A percentile compares a stretch with the other conserved stretches of the same genome.
phyloP scores from a whole-genome alignment of 2,888 invertebrate genomes.

The Athalia circularis region DNA sequence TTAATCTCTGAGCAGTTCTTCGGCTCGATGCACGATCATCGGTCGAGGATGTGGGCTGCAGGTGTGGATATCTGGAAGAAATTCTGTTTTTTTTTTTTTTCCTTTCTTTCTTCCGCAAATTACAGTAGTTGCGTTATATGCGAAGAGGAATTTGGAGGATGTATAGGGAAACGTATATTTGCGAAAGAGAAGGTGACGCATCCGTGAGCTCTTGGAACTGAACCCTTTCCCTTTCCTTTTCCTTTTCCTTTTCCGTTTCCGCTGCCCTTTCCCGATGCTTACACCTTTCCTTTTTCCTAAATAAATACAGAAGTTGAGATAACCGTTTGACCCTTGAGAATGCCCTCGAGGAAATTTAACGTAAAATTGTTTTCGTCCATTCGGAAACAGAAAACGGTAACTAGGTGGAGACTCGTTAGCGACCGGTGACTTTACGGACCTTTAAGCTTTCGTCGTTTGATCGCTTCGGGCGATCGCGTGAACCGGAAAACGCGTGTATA shows the following conservation, averaged over 20 bases:
- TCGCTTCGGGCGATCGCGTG: slow-evolving; percentile 4
- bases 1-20: slow-evolving; percentile 8
- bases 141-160: no score
- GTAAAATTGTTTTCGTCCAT: slow-evolving; percentile 29
- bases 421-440: neutral
- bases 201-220: no score
- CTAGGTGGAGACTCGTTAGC: slow-evolving; percentile 27
- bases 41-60: neutral
- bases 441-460: neutral
- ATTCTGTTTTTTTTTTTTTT: no score
- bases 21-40: neutral
- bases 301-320: slow-evolving; percentile 22
- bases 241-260: no score
- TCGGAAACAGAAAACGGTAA: slow-evolving; percentile 3
- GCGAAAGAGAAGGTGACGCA: no score
- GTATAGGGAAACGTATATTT: no score
- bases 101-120: no score
- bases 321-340: slow-evolving; percentile 22
- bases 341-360: slow-evolving; percentile 7
- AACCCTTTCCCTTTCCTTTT: no score
- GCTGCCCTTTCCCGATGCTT: no score
- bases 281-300: slow-evolving; percentile 22
- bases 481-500: slow-evolving; percentile 12
- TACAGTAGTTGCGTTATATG: no score
- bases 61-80: no score